phyloP scores from a whole-genome alignment of 2,888 invertebrate species.

The Caenorhabditis afra region DNA sequence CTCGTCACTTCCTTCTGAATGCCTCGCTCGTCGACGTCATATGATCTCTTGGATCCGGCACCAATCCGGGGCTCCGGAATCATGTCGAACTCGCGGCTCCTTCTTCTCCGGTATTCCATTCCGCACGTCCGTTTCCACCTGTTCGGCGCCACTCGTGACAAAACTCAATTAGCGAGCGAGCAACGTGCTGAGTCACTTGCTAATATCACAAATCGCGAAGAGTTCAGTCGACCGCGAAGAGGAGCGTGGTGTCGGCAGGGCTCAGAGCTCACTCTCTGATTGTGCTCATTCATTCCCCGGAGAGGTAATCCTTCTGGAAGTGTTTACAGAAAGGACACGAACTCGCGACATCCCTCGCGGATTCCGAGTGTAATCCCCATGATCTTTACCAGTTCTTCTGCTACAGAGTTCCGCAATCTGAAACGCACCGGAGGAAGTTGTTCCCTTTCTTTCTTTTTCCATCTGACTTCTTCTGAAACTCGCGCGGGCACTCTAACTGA shows the following conservation, averaged over 20 bases:
- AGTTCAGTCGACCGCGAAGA: constrained; percentile 36
- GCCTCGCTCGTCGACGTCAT: neutral
- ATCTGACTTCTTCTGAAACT: neutral
- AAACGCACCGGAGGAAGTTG: too few relatives aligned
- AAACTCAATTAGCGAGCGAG: constrained; percentile 38
- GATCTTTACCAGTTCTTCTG: constrained; percentile 8
- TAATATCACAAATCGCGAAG: constrained; percentile 1
- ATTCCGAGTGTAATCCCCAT: constrained; percentile 16
- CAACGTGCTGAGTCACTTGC: neutral
- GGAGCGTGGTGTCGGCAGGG: constrained; percentile 3
- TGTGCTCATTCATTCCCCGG: constrained; percentile 17
- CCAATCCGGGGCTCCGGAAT: neutral
- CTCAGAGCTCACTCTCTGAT: constrained; percentile 32
- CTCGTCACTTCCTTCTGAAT: constrained; percentile 1
- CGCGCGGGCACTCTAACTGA: constrained; percentile 19
- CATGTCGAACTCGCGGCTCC: too few relatives aligned
- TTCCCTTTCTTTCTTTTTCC: too few relatives aligned
- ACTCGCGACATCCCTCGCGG: constrained; percentile 1
- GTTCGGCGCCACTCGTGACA: constrained; percentile 31
- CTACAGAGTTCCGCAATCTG: neutral
- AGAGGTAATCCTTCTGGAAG: constrained; percentile 8
- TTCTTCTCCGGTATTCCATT: too few relatives aligned
- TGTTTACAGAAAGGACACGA: too few relatives aligned
- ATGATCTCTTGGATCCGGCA: neutral
- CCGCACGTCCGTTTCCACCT: constrained; percentile 26